Evolutionary conservation across 2,113 vertebrate genomes (phyloP), one percentile per base, ranked within the genome.

Genomic region (Chitala chitala): DNA sequence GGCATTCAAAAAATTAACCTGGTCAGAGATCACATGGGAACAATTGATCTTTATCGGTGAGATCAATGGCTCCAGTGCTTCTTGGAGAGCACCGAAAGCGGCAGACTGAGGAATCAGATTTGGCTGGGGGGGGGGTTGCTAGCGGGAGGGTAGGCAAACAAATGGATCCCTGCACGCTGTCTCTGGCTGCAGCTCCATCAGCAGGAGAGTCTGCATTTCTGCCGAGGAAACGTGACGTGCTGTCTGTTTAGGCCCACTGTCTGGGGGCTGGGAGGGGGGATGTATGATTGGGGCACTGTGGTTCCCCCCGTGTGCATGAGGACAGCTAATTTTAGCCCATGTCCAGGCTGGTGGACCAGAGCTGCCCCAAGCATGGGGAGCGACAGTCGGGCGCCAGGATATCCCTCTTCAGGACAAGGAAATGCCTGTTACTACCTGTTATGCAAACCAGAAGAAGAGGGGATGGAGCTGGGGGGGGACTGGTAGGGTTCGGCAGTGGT

Each of bases 371-470:
- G 91, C 87, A 85, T 90, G 89, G 92, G 80, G 90, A 94, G 92
- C 94, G 97, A 96, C 96, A 93, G 92, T 83, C 90, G 91, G 97
- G 95, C 97, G 95, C 97, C 97, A 98, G 97, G 96, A 99, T 96
- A 95, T 99, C 95, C 97, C 93, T 94, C 87, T 86, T 90, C 94
- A 95, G 95, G 94, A 96, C 92, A 78, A 95, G 96, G 97, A 98
- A 98, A 94, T 95, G 96, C 94, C 94, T 97, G 95, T 92, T 92
- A 93, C 94, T 96, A 98, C 97, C 97, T 98, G 95, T 98, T 96
- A 96, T 95, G 94, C 92, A 96, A 95, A 95, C 78, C 84, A 81
- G 80, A 68, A 55, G 83, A 77, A 75, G 78, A 82, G 78, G 86
- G 86, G 84, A 89, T 86, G 86, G 82, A 87, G 84, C 82, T 79